Evolutionary conservation across 1,140 invertebrate genomes (phyloP), one percentile per base, ranked within the genome.

Genomic region (Tetramorium alpestre): DNA sequence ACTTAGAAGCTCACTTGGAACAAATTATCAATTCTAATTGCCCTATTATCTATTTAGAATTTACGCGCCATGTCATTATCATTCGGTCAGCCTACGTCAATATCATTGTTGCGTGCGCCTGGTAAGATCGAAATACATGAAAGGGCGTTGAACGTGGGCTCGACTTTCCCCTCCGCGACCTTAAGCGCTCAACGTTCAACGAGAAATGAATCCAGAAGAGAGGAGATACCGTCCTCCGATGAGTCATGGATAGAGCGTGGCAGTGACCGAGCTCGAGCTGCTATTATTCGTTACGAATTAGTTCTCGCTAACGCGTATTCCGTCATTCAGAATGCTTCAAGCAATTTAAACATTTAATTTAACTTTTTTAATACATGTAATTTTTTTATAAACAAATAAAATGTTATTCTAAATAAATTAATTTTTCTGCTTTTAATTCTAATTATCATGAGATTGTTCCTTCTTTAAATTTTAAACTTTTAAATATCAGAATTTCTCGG

Each of bases 91-190:
- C 4, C 33, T 18, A 80, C 49, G 65, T 54, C 49, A 25, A 69
- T 80, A 70, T 81, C n/a, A 56, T 22, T 25, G 33, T 81, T 25
- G 47, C 47, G 47, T 81, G 64, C 18, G 38, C 10, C 49, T 16
- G 11, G n/a, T 65, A 44, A 56, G 38, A 47, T 70, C 22, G 38
- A 81, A 81, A 81, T 81, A 56, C 64, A 51, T 44, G 65, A 70
- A 81, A 81, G 88, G 86, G 62, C 76, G 51, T 90, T 90, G 88
- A 90, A 90, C 88, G 41, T 54, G 84, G 13, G 58, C 41, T 81
- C 64, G 62, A 77, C 76, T 70, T 89, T 89, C 67, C 84, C 56
- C 58, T 70, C 28, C 49, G 38, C 65, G 51, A 70, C 64, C 65
- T 81, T 81, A 81, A 22, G 62, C 78, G 51, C 11, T 47, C 49